These are phyloP conservation scores for Onthophagus taurus DNA, from an alignment of 1,140 invertebrate species.

Conservation along the genomic window DNA sequence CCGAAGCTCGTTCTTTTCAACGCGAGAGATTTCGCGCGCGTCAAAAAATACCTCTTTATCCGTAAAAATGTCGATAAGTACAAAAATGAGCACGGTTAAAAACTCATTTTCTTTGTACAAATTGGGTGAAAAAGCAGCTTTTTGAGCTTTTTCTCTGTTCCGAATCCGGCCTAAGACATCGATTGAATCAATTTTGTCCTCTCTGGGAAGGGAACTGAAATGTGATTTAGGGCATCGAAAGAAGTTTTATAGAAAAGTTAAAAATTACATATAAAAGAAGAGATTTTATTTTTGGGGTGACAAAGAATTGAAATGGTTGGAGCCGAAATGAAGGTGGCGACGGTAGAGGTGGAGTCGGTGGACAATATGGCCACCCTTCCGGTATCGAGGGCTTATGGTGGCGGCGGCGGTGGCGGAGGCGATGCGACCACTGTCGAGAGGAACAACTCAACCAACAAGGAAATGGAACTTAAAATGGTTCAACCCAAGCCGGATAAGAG, in stretches of 20 bases:
- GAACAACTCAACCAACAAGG: slow-evolving; percentile 73
- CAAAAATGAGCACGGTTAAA: too few relatives aligned
- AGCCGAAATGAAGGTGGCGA: slow-evolving; percentile 75
- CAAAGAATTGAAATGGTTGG: slow-evolving; percentile 46
- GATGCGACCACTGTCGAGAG: slow-evolving; percentile 59
- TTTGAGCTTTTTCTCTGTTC: slow-evolving; percentile 6
- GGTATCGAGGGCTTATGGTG: slow-evolving; percentile 41
- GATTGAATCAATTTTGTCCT: too few relatives aligned
- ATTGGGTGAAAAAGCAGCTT: too few relatives aligned
- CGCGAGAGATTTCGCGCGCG: not conserved
- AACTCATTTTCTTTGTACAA: too few relatives aligned
- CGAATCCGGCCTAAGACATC: slow-evolving; percentile 15
- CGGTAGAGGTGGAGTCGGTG: slow-evolving; percentile 68
- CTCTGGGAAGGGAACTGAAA: too few relatives aligned
- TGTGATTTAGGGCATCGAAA: slow-evolving; percentile 14
- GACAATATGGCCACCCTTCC: slow-evolving; percentile 80
- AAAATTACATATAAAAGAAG: slow-evolving; percentile 5
- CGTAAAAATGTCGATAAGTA: too few relatives aligned
- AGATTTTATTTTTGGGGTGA: not conserved
- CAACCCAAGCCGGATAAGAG: slow-evolving; percentile 71
- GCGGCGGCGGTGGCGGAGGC: too few relatives aligned
- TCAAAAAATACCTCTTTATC: too few relatives aligned
- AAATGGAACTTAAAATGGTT: slow-evolving; percentile 76
- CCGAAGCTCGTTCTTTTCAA: slow-evolving; percentile 14
- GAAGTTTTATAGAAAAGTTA: slow-evolving; percentile 3